A percentile compares a stretch with the other conserved stretches of the same genome.
Evolutionary conservation across 2,113 vertebrate species (phyloP).

Genomic region (Anas platyrhynchos): DNA sequence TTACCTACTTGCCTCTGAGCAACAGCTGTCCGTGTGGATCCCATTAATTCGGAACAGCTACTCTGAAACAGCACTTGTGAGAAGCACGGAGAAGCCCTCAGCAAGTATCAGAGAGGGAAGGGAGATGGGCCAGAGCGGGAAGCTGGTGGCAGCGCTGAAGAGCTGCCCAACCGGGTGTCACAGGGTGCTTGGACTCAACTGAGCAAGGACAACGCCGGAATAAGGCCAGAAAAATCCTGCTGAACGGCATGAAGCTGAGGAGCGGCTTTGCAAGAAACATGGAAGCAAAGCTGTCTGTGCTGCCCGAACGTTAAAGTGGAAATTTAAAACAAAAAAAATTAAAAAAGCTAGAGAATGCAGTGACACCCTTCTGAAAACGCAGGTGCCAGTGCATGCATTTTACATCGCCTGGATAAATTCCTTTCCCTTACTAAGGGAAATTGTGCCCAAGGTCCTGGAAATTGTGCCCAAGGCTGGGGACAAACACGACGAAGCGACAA

Average conservation of each 20-base stretch:
- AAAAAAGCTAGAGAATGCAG: no score
- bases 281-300: not conserved
- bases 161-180: fast-evolving
- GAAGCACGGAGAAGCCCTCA: not conserved
- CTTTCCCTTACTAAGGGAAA: not conserved
- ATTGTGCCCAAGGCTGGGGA: not conserved
- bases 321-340: not conserved
- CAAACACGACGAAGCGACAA: not conserved
- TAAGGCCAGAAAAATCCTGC: not conserved
- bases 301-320: fast-evolving
- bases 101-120: not conserved
- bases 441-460: not conserved
- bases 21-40: not conserved
- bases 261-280: not conserved
- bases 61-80: not conserved
- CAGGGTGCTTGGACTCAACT: not conserved
- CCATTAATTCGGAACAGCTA: not conserved
- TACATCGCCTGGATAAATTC: not conserved
- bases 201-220: not conserved
- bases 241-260: not conserved
- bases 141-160: fast-evolving
- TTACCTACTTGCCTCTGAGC: not conserved
- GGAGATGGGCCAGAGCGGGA: fast-evolving
- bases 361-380: fast-evolving
- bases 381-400: fast-evolving